Evolutionary conservation across 2,113 vertebrate species (phyloP).

Genomic region (Zootoca vivipara): DNA sequence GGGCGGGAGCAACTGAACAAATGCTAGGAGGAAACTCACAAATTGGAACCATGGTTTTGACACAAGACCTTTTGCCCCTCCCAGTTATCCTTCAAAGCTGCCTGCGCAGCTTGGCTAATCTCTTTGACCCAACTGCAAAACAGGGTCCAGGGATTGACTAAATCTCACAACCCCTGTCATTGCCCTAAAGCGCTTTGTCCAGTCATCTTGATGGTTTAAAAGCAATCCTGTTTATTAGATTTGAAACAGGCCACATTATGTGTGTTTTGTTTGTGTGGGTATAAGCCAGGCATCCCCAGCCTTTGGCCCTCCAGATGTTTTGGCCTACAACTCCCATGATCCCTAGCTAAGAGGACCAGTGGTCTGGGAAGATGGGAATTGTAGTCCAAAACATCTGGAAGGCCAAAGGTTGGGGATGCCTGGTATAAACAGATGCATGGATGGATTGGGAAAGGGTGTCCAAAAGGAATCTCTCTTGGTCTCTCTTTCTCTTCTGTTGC

Average conservation of each 20-base stretch:
- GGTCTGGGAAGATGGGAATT: too few relatives aligned
- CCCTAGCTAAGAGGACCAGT: too few relatives aligned
- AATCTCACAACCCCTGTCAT: neutral
- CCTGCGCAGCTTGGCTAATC: neutral
- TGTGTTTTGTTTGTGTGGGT: too few relatives aligned
- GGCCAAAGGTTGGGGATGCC: too few relatives aligned
- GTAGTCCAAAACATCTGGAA: too few relatives aligned
- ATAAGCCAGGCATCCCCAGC: too few relatives aligned
- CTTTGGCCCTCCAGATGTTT: too few relatives aligned
- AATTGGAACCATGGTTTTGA: slow-evolving; percentile 20
- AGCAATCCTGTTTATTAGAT: neutral
- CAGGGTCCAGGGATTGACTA: neutral
- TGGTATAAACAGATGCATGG: too few relatives aligned
- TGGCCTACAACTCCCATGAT: too few relatives aligned
- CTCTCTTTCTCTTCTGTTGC: neutral
- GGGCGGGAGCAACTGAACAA: neutral
- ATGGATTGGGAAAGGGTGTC: neutral
- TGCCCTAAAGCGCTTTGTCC: neutral
- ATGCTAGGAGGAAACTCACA: neutral
- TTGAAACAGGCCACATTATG: neutral
- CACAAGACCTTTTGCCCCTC: neutral
- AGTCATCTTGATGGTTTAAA: neutral
- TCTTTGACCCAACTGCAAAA: neutral
- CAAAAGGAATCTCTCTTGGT: neutral
- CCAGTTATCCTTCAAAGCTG: neutral